Percentiles rank a stretch among this genome's conserved stretches.
phyloP scores from a whole-genome alignment of 2,797 vertebrate species.

The Acanthis flammea region DNA sequence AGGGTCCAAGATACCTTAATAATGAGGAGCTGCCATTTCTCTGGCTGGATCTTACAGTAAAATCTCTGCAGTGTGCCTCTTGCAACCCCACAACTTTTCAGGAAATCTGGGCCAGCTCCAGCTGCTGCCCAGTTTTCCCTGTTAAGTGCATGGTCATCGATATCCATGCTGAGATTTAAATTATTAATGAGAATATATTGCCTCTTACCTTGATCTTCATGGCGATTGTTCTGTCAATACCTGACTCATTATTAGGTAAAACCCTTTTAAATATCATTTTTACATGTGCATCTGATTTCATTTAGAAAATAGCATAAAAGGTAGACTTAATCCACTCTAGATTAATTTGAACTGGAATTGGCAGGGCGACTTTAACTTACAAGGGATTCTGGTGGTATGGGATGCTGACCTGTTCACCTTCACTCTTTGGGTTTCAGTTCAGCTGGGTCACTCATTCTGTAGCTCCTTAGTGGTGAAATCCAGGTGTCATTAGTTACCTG shows the following conservation, averaged over 20 bases:
- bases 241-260: slow-evolving; percentile 22
- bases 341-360: slow-evolving; percentile 7
- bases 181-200: slow-evolving; percentile 45
- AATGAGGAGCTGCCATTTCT: not conserved
- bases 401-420: not conserved
- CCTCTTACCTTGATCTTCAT: slow-evolving; percentile 26
- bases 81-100: not conserved
- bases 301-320: slow-evolving; percentile 31
- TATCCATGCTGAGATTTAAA: slow-evolving; percentile 19
- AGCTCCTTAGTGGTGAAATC: not conserved
- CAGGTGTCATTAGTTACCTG: not conserved
- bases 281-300: slow-evolving; percentile 25
- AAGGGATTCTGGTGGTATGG: not conserved
- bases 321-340: not conserved
- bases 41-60: not conserved
- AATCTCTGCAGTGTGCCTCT: not conserved
- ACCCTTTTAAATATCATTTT: slow-evolving; percentile 42
- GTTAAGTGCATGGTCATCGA: slow-evolving; percentile 7
- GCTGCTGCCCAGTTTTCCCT: not conserved
- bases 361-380: not conserved
- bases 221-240: slow-evolving; percentile 30
- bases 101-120: not conserved
- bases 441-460: not conserved
- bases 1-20: not conserved
- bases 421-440: not conserved